Evolutionary conservation across 2,888 invertebrate genomes (phyloP).

Genomic region (Chloromyia formosa): DNA sequence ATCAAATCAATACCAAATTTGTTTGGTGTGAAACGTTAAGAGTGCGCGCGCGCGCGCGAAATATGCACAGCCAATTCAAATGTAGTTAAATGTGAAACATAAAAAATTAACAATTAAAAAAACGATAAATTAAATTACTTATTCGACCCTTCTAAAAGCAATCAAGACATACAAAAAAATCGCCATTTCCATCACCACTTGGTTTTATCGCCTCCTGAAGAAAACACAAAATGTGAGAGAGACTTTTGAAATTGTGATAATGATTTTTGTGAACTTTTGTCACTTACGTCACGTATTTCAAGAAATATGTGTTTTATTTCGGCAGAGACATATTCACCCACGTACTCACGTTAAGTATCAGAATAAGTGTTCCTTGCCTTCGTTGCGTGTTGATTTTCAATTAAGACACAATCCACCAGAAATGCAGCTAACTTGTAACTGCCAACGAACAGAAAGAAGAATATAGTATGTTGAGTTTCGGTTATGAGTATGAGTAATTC

Average conservation of each 20-base stretch:
- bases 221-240: too few relatives aligned
- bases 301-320: too few relatives aligned
- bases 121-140: slow-evolving; percentile 9
- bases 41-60: neutral
- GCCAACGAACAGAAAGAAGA: neutral
- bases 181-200: slow-evolving; percentile 21
- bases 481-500: neutral
- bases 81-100: slow-evolving; percentile 31
- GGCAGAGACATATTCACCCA: too few relatives aligned
- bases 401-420: slow-evolving; percentile 17
- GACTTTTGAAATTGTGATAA: too few relatives aligned
- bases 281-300: too few relatives aligned
- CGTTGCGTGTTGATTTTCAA: too few relatives aligned
- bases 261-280: too few relatives aligned
- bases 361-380: too few relatives aligned
- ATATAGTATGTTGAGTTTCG: neutral
- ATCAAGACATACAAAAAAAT: neutral
- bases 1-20: slow-evolving; percentile 70
- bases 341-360: too few relatives aligned
- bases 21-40: slow-evolving; percentile 64
- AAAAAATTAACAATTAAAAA: neutral
- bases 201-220: too few relatives aligned
- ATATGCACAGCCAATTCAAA: neutral
- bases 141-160: slow-evolving; percentile 9
- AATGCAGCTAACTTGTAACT: slow-evolving; percentile 30